These are phyloP conservation scores for Lithophane socia DNA, from an alignment of 2,888 invertebrate species.

Conservation along the genomic window DNA sequence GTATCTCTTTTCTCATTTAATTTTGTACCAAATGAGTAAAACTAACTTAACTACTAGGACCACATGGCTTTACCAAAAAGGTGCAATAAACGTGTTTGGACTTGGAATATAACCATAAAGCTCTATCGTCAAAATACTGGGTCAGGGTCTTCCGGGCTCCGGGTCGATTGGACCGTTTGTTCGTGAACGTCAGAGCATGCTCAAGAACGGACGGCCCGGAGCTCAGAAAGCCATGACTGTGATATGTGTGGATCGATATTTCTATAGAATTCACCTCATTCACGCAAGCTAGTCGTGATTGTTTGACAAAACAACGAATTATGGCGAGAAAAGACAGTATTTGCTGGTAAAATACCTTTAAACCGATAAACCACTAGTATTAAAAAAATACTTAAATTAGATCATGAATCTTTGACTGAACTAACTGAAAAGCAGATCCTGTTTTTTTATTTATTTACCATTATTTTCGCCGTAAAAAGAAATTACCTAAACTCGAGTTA, in stretches of 20 bases:
- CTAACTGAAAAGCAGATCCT: too few relatives aligned
- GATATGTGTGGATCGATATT: not conserved
- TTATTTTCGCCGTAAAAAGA: too few relatives aligned
- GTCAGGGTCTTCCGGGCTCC: not conserved
- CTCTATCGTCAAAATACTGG: not conserved
- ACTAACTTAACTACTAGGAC: not conserved
- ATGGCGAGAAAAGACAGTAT: not conserved
- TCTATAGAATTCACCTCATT: not conserved
- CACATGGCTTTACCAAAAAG: not conserved
- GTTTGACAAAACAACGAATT: not conserved
- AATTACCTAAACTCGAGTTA: too few relatives aligned
- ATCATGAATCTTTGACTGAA: too few relatives aligned
- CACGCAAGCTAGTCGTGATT: not conserved
- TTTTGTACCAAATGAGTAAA: not conserved
- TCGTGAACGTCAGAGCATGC: not conserved
- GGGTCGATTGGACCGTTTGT: not conserved
- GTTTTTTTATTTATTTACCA: too few relatives aligned
- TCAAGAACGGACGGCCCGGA: not conserved
- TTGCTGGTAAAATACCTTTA: not conserved
- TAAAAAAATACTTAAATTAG: too few relatives aligned
- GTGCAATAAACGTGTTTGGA: constrained; percentile 3
- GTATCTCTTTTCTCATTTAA: not conserved
- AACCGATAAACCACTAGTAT: too few relatives aligned
- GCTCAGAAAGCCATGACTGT: not conserved
- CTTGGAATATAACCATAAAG: constrained; percentile 13